phyloP scores from a whole-genome alignment of 2,113 vertebrate genomes.

The Kryptolebias marmoratus region DNA sequence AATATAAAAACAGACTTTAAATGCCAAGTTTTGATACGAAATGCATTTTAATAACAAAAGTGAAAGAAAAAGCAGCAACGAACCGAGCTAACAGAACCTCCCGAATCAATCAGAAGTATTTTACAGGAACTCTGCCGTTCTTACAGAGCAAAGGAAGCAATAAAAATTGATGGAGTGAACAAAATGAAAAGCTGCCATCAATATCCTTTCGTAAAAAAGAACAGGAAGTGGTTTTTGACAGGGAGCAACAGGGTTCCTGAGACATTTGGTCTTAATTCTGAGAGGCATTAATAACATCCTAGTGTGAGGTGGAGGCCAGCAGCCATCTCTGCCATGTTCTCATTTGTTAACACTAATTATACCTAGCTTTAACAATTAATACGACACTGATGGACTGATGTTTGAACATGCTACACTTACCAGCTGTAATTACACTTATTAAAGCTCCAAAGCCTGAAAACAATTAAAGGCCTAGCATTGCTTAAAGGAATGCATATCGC shows the following conservation, averaged over 20 bases:
- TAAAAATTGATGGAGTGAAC: neutral
- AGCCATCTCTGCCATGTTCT: conserved; percentile 24
- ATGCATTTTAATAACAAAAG: neutral
- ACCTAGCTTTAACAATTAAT: conserved; percentile 46
- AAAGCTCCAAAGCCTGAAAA: conserved; percentile 8
- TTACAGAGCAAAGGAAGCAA: neutral
- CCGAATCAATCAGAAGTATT: neutral
- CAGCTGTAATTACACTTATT: conserved; percentile 31
- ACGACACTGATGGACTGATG: conserved; percentile 23
- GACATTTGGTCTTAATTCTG: conserved; percentile 26
- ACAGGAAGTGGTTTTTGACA: neutral
- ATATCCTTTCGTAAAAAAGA: conserved; percentile 2
- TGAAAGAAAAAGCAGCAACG: neutral
- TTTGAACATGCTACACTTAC: conserved; percentile 18
- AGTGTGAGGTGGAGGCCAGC: conserved; percentile 27
- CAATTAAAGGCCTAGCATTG: neutral
- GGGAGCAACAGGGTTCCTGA: conserved; percentile 21
- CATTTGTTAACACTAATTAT: conserved; percentile 56
- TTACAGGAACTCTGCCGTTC: neutral
- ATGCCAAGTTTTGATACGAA: neutral
- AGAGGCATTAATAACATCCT: conserved; percentile 46
- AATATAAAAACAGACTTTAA: neutral
- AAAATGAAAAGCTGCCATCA: conserved; percentile 1
- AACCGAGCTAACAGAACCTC: neutral
- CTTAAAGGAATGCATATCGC: too few relatives aligned